A percentile compares a stretch with the other conserved stretches of the same genome.
phyloP scores from a whole-genome alignment of 2,797 vertebrate genomes.

The Neosalanx taihuensis region DNA sequence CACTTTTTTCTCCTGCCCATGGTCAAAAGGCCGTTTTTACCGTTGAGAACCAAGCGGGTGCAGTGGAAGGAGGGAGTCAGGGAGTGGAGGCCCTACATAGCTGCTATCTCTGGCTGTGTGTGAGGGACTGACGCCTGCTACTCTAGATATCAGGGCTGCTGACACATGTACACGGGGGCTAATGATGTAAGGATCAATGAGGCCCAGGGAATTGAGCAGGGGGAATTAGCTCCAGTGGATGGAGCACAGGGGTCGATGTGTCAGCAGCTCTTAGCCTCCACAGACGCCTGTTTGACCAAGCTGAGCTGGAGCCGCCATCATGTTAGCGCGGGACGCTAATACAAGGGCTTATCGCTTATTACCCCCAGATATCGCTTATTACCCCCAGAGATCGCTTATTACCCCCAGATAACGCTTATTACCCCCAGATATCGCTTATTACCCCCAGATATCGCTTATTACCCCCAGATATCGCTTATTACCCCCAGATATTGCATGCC shows the following conservation, averaged over 20 bases:
- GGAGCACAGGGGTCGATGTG: slow-evolving; percentile 40
- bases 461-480: too few relatives aligned
- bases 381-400: too few relatives aligned
- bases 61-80: too few relatives aligned
- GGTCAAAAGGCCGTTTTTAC: not conserved
- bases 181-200: slow-evolving; percentile 72
- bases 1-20: slow-evolving; percentile 58
- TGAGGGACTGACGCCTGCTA: slow-evolving; percentile 23
- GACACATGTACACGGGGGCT: slow-evolving; percentile 60
- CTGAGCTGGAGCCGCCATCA: not conserved
- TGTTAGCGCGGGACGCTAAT: not conserved
- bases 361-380: too few relatives aligned
- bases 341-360: slow-evolving; percentile 23
- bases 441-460: too few relatives aligned
- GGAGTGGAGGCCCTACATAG: slow-evolving; percentile 18
- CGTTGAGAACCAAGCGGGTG: not conserved
- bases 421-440: too few relatives aligned
- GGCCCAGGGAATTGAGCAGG: slow-evolving; percentile 56
- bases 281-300: not conserved
- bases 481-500: slow-evolving; percentile 39
- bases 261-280: slow-evolving; percentile 21
- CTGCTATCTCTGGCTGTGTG: slow-evolving; percentile 38
- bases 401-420: too few relatives aligned
- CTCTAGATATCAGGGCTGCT: slow-evolving; percentile 49
- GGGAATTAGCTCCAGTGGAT: slow-evolving; percentile 58